phyloP scores from a whole-genome alignment of 1,140 invertebrate genomes.

The Neodiprion pinetum region DNA sequence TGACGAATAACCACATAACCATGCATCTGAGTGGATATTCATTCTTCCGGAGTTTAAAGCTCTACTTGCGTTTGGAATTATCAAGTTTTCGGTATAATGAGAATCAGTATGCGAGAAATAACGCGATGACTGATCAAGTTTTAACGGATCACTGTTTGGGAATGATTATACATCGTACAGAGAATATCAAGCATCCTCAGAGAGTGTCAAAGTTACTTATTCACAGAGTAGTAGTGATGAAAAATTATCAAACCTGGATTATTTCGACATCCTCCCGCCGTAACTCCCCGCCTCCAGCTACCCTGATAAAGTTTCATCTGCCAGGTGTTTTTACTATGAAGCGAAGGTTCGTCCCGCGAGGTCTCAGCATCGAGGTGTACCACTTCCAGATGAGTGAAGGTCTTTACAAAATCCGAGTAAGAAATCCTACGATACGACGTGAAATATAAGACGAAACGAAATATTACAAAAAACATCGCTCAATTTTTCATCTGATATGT shows the following conservation, averaged over 20 bases:
- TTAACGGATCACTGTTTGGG: too few species aligned
- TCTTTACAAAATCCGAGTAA: constrained; percentile 83
- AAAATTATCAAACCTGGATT: constrained; percentile 70
- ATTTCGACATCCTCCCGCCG: constrained; percentile 90
- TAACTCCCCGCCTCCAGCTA: constrained; percentile 87
- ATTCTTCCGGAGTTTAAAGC: too few species aligned
- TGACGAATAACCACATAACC: background rate
- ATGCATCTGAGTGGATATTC: background rate
- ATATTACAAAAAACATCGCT: too few species aligned
- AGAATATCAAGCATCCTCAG: too few species aligned
- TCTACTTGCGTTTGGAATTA: too few species aligned
- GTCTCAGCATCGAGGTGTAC: constrained; percentile 89
- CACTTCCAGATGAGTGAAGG: constrained; percentile 85
- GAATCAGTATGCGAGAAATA: too few species aligned
- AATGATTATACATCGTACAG: too few species aligned
- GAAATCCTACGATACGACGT: constrained; percentile 69
- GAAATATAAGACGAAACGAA: background rate
- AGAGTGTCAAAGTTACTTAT: too few species aligned
- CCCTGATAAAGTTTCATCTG: constrained; percentile 86
- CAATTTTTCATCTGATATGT: constrained; percentile 8
- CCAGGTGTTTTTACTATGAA: constrained; percentile 82
- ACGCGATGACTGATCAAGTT: too few species aligned
- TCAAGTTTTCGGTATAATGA: too few species aligned
- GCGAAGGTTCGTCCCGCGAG: constrained; percentile 80
- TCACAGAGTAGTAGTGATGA: background rate